Base-by-base conservation (phyloP, 2,888 invertebrate genomes). In the Diplolepis rosae region DNA sequence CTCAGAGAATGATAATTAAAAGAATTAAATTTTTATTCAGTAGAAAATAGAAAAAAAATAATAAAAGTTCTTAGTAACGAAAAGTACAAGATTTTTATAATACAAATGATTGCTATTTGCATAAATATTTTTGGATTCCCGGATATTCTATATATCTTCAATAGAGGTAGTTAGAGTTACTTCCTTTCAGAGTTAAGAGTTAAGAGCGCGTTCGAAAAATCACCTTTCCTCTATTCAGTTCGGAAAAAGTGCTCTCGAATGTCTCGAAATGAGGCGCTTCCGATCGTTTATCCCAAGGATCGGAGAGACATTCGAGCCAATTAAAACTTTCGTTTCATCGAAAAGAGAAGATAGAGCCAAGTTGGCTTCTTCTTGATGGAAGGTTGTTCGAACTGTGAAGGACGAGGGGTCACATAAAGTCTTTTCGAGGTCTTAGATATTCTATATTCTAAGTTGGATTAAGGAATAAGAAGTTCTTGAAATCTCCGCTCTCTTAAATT, bases 271-370 rank as follows among this genome's bases (percentile, higher is more conserved):
- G 50, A 66, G 50, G n/a, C 24, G 50, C 48, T 66, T 50, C 52
- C 52, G 52, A 67, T 54, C 67, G 52, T 67, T 67, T 67, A 67
- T 52, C 67, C 51, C 30, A 2, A 27, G 51, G 52, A 39, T 67
- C 67, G 56, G 13, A 13, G 39, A 51, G 52, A 52, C 52, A 67
- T 52, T 67, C 67, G 42, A 67, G 52, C 51, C 67, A 67, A 67
- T 67, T 67, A 67, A 67, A 67, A 67, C 67, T 52, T 67, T 52
- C 52, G 32, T 54, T 66, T 54, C 39, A 67, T 67, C 52, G 67
- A 54, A 39, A 9, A 32, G 22, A 51, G 66, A 39, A 45, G 52
- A 50, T 48, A 67, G 52, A 67, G 39, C 27, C 6, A 27, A 67
- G 39, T 35, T 67, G 30, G 39, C 39, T 39, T 45, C 51, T 35